Evolutionary conservation across 2,888 invertebrate species (phyloP).

Genomic region (Plagodis dolabraria): DNA sequence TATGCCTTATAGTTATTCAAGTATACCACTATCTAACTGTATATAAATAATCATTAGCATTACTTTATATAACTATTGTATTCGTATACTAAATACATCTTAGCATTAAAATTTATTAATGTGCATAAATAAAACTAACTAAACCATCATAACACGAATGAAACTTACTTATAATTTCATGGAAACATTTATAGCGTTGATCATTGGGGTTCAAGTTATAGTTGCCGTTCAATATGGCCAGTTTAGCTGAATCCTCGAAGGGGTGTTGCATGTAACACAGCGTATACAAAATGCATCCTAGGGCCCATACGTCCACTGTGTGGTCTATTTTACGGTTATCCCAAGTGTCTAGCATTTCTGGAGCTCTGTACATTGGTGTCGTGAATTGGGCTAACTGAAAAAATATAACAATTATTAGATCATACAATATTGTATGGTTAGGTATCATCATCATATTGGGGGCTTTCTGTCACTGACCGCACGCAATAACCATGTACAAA

Average conservation of each 20-base stretch:
- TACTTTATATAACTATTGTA: no score
- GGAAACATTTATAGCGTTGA: slow-evolving; percentile 92
- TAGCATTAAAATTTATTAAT: no score
- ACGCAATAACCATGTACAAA: no score
- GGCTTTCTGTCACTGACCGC: no score
- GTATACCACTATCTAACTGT: no score
- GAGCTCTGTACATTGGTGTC: slow-evolving; percentile 98
- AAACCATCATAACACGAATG: no score
- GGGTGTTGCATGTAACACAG: slow-evolving; percentile 98
- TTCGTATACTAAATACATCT: no score
- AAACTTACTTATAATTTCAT: slow-evolving; percentile 93
- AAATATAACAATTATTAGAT: background rate
- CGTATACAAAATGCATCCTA: slow-evolving; percentile 97
- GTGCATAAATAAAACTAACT: no score
- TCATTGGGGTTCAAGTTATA: slow-evolving; percentile 93
- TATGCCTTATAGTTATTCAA: no score
- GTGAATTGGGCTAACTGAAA: slow-evolving; percentile 90
- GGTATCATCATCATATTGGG: no score
- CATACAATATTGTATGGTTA: background rate
- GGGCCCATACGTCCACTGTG: slow-evolving; percentile 97
- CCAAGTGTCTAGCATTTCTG: slow-evolving; percentile 99
- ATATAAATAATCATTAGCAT: no score
- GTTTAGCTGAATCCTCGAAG: slow-evolving; percentile 97
- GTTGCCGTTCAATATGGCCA: slow-evolving; percentile 98
- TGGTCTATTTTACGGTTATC: slow-evolving; percentile 96